Percentiles rank a stretch among this genome's conserved stretches.
Conservation (phyloP, 2,888 invertebrate species). For the Alcis repandata region DNA sequence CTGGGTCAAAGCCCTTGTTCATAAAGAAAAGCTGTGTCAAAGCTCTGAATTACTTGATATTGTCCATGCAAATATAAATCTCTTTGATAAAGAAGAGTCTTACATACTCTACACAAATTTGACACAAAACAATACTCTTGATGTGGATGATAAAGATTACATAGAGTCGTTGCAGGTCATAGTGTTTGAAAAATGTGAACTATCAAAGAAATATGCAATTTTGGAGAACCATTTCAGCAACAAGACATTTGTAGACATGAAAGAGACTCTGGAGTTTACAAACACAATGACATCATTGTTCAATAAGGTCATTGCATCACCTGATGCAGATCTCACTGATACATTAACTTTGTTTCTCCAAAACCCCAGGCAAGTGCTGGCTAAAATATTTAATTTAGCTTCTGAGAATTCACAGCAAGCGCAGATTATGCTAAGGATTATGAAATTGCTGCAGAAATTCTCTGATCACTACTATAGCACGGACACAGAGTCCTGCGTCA, state of each 20-base stretch:
- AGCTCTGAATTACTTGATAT: conserved; percentile 59
- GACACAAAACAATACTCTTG: conserved; percentile 52
- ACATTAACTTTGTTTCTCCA: conserved; percentile 72
- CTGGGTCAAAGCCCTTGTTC: conserved; percentile 71
- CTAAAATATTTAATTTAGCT: conserved; percentile 69
- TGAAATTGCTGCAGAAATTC: conserved; percentile 66
- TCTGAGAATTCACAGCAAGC: conserved; percentile 68
- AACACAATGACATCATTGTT: conserved; percentile 68
- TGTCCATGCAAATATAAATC: conserved; percentile 58
- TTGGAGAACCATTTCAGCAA: conserved; percentile 64
- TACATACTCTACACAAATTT: conserved; percentile 60
- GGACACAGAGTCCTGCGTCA: conserved; percentile 71
- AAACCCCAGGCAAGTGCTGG: conserved; percentile 68
- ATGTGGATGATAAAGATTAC: conserved; percentile 52
- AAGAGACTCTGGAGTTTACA: conserved; percentile 58
- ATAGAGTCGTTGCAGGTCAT: conserved; percentile 60
- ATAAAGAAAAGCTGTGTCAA: conserved; percentile 65
- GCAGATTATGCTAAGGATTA: conserved; percentile 70
- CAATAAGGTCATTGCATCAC: conserved; percentile 69
- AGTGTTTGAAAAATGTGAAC: conserved; percentile 64
- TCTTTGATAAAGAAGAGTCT: conserved; percentile 62
- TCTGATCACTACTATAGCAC: conserved; percentile 67
- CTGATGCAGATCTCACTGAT: conserved; percentile 63
- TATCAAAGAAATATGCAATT: conserved; percentile 60
- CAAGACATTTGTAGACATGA: conserved; percentile 60